Evolutionary conservation across 64 coral and sea anemone species (phyloP).

Genomic region (Dendrophyllia cribrosa): DNA sequence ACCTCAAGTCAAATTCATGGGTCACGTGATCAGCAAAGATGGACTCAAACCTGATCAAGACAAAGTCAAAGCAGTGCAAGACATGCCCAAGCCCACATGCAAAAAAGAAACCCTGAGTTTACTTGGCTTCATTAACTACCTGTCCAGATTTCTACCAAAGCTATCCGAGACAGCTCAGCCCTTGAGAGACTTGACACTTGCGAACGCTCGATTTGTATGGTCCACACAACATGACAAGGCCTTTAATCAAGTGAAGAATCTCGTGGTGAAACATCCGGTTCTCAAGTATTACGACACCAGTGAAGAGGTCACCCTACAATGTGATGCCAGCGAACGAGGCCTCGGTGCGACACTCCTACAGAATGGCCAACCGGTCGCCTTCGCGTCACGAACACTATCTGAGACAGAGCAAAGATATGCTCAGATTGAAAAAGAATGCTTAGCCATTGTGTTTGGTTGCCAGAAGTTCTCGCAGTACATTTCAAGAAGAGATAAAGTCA

Average conservation of each 20-base stretch:
- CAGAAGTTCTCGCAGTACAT: neutral
- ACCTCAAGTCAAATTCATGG: slow-evolving; percentile 60
- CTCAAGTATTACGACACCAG: neutral
- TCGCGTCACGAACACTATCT: too few species aligned
- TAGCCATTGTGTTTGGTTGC: too few species aligned
- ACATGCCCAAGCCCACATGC: slow-evolving; percentile 43
- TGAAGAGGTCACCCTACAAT: too few species aligned
- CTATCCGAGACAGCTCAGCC: neutral
- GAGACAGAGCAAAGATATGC: too few species aligned
- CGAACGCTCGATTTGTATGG: slow-evolving; percentile 21
- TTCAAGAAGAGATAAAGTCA: slow-evolving; percentile 39
- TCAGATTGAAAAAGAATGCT: too few species aligned
- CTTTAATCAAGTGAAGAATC: slow-evolving; percentile 7
- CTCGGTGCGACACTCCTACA: too few species aligned
- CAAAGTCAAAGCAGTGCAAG: slow-evolving; percentile 23
- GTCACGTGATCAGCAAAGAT: slow-evolving; percentile 48
- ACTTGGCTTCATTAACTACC: slow-evolving; percentile 41
- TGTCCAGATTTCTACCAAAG: slow-evolving; percentile 19
- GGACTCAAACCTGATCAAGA: slow-evolving; percentile 58
- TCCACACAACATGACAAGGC: slow-evolving; percentile 10
- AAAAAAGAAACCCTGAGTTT: slow-evolving; percentile 34
- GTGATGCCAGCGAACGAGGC: too few species aligned
- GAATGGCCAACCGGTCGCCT: too few species aligned
- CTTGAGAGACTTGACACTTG: neutral
- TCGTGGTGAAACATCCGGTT: neutral